phyloP scores from a whole-genome alignment of 2,113 vertebrate genomes.

The Dipodomys merriami region DNA sequence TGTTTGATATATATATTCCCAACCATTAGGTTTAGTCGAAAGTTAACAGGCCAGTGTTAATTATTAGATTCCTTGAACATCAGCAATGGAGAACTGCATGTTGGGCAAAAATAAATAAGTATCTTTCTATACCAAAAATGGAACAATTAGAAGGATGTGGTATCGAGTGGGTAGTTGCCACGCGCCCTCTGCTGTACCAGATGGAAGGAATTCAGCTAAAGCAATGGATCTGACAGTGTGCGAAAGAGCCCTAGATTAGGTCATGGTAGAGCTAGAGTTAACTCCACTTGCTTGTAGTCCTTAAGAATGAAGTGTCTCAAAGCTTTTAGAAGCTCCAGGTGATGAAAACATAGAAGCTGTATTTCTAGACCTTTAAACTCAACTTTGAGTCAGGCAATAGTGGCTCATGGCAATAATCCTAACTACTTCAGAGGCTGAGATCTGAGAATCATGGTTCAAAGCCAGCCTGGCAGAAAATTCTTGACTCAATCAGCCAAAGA shows the following conservation, averaged over 20 bases:
- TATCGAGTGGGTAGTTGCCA: not conserved
- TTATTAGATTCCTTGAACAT: constrained; percentile 32
- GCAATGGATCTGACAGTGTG: not conserved
- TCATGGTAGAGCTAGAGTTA: not conserved
- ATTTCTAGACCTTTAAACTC: no score
- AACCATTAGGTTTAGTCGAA: not conserved
- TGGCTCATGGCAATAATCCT: no score
- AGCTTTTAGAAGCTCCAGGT: no score
- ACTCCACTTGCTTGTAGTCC: not conserved
- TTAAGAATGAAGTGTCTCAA: not conserved
- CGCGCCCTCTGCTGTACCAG: not conserved
- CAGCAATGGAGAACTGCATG: not conserved
- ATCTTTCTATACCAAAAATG: not conserved
- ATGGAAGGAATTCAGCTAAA: not conserved
- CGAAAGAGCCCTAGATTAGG: not conserved
- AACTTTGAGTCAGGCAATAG: no score
- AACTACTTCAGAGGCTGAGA: no score
- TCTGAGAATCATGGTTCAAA: no score
- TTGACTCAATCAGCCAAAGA: no score
- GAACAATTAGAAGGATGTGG: not conserved
- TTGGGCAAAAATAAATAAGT: not conserved
- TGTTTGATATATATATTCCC: constrained; percentile 23
- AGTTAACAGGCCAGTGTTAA: not conserved
- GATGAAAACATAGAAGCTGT: no score
- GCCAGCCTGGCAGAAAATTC: no score